Evolutionary conservation across 1,140 invertebrate species (phyloP).

Genomic region (Orussus abietinus): DNA sequence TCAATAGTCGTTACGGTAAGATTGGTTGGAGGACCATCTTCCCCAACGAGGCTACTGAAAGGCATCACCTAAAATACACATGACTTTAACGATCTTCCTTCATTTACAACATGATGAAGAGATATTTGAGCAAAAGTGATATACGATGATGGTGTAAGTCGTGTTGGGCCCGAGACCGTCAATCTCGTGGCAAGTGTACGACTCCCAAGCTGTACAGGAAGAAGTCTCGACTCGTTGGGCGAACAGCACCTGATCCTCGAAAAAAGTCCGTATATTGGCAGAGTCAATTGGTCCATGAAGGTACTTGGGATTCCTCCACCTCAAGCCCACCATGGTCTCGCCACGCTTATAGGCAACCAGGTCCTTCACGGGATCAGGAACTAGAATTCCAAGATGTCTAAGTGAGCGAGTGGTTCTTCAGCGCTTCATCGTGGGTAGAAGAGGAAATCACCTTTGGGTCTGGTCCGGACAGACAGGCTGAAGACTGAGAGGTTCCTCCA

Average conservation of each 20-base stretch:
- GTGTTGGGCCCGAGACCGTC: neutral
- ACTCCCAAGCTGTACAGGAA: neutral
- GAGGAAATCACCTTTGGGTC: constrained; percentile 4
- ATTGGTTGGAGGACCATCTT: constrained; percentile 1
- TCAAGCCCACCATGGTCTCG: neutral
- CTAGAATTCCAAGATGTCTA: too few relatives aligned
- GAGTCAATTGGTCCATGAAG: constrained; percentile 6
- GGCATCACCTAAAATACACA: constrained; percentile 1
- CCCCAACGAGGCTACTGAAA: constrained; percentile 5
- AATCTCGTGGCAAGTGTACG: constrained; percentile 1
- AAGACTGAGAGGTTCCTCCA: neutral
- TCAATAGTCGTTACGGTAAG: neutral
- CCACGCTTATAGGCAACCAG: constrained; percentile 3
- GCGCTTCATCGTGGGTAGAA: too few relatives aligned
- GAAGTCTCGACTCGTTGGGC: neutral
- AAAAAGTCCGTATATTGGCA: neutral
- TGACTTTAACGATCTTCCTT: neutral
- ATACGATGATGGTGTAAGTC: constrained; percentile 1
- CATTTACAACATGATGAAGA: neutral
- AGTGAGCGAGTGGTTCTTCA: too few relatives aligned
- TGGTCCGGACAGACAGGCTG: neutral
- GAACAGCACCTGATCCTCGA: neutral
- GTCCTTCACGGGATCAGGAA: constrained; percentile 5
- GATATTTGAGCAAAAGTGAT: neutral
- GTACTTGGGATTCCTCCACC: neutral